Conservation (phyloP, 2,797 vertebrate genomes). For the Acropternis orthonyx region DNA sequence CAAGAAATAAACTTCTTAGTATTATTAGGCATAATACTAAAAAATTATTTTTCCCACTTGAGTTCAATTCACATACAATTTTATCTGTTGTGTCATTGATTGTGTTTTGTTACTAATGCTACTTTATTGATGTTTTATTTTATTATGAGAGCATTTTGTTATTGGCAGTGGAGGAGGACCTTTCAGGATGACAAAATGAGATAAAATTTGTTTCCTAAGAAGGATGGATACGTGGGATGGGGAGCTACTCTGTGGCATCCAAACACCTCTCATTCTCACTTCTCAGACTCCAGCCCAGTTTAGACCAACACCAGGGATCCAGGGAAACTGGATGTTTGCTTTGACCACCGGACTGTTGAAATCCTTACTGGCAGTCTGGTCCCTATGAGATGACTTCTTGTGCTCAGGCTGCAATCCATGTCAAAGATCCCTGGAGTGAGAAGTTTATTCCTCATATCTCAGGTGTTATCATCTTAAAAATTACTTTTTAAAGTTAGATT, state of each 20-base stretch:
- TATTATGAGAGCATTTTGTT: background rate
- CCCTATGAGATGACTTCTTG: background rate
- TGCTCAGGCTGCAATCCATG: accelerated
- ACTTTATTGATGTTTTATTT: background rate
- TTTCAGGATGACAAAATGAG: background rate
- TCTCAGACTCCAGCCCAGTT: accelerated
- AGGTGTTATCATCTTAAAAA: background rate
- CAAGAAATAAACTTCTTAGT: background rate
- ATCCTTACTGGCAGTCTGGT: background rate
- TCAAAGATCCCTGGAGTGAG: background rate
- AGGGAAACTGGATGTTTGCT: background rate
- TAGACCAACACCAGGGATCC: background rate
- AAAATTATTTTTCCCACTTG: background rate
- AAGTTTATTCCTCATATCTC: background rate
- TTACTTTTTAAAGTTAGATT: background rate
- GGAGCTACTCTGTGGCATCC: background rate
- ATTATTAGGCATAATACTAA: background rate
- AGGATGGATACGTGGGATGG: too few relatives aligned
- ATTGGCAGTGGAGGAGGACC: background rate
- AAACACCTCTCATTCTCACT: background rate
- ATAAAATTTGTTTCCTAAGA: background rate
- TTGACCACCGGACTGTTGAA: background rate
- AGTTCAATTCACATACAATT: background rate
- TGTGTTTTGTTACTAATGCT: background rate
- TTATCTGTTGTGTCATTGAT: background rate